Evolutionary conservation across 1,140 invertebrate species (phyloP).

Genomic region (Zaprionus nigranus): DNA sequence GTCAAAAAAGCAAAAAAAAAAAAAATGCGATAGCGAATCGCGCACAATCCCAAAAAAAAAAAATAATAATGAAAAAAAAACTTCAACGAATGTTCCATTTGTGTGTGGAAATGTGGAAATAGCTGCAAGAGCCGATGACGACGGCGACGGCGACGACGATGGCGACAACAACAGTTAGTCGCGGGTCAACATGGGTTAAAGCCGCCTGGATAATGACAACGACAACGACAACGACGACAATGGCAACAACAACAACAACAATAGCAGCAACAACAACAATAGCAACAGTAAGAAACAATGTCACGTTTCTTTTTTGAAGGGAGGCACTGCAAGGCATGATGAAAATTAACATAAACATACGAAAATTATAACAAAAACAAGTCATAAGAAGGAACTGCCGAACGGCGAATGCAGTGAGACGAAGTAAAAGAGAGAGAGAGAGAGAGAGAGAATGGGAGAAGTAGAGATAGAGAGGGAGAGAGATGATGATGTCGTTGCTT

Average conservation of each 20-base stretch:
- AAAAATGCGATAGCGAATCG: slow-evolving; percentile 31
- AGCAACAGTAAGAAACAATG: slow-evolving; percentile 22
- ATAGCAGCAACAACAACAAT: background rate
- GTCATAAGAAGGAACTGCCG: slow-evolving; percentile 38
- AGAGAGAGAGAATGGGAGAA: background rate
- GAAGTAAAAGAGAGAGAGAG: background rate
- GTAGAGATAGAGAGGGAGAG: background rate
- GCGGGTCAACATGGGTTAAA: slow-evolving; percentile 52
- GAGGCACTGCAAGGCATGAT: background rate
- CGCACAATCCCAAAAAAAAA: slow-evolving; percentile 19
- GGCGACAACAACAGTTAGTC: slow-evolving; percentile 44
- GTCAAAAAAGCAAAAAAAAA: slow-evolving; percentile 7
- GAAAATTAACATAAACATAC: slow-evolving; percentile 60
- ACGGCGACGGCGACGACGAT: background rate
- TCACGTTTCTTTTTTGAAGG: slow-evolving; percentile 41
- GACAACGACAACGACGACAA: slow-evolving; percentile 28
- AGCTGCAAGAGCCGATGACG: slow-evolving; percentile 36
- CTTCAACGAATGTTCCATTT: slow-evolving; percentile 41
- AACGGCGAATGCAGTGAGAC: background rate
- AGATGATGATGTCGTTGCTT: slow-evolving; percentile 17
- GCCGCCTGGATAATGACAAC: slow-evolving; percentile 48
- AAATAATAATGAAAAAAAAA: background rate
- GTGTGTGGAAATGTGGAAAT: slow-evolving; percentile 48
- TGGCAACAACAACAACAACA: slow-evolving; percentile 1
- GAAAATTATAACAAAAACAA: slow-evolving; percentile 59